Evolutionary conservation across 2,888 invertebrate species (phyloP), one percentile per base, ranked within the genome.

Genomic region (Melanophora roralis): DNA sequence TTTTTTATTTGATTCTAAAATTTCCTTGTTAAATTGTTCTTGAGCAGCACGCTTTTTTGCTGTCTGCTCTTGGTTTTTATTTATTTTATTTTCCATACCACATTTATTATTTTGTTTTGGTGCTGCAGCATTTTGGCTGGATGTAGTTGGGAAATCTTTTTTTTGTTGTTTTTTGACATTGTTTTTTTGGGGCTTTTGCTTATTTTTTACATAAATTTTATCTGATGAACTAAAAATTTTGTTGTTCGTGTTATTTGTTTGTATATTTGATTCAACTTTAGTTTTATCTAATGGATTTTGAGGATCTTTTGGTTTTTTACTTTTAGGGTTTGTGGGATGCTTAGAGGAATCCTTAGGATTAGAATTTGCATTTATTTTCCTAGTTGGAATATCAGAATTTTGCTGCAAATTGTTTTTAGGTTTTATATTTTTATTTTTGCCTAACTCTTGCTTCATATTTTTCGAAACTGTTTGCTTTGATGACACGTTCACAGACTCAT

Each of bases 11-110:
- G 64, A 19, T 21, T 1, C 19, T 11, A 2, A 7, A 16, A 23
- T 1, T 2, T 16, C 21, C 19, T 21, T 27, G 2, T 36, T 38
- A 4, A n/a, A 4, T 6, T 11, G 9, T 9, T 40, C 1, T 2
- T 6, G 7, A 38, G 43, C 36, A 0, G 34, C 8, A 34, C 71
- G 60, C 51, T 73, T 73, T 43, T 73, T 36, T 1, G 57, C 57
- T 8, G 62, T 67, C 9, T 51, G 57, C 11, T 67, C 38, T 21
- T 40, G 32, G 19, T 38, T 67, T 34, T 67, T 57, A 5, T 53
- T 11, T 19, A 12, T 34, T 60, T 65, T n/a, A 19, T 16, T 3
- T 49, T 19, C 1, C 9, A 23, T 12, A 43, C 51, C 8, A 9
- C 0, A 2, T 0, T 5, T 5, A 36, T 38, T 21, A 49, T 9